Conservation (phyloP, 2,113 vertebrate species). For the Hiodon alosoides region DNA sequence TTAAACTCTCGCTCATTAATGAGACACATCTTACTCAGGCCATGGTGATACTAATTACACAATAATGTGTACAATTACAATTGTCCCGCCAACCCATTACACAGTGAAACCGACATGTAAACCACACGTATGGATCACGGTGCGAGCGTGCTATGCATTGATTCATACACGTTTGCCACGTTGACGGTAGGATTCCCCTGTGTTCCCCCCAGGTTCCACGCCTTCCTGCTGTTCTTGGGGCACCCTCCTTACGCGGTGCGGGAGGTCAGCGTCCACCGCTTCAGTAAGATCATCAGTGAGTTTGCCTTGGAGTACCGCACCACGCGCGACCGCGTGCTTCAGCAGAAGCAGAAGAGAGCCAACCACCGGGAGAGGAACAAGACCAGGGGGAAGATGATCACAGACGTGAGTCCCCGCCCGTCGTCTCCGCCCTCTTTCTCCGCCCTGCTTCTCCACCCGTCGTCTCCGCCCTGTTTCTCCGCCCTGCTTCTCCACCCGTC, state of each 20-base stretch:
- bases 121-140: no score
- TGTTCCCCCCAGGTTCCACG: constrained; percentile 77
- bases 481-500: no score
- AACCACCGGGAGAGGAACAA: constrained; percentile 98
- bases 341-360: constrained; percentile 94
- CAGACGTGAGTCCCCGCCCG: constrained; percentile 77
- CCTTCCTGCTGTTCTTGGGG: constrained; percentile 92
- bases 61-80: no score
- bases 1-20: no score
- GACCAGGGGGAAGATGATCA: constrained; percentile 98
- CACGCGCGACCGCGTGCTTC: constrained; percentile 87
- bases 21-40: no score
- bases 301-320: constrained; percentile 96
- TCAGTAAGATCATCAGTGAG: constrained; percentile 92
- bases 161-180: no score
- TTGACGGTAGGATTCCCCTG: no score
- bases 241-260: constrained; percentile 81
- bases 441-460: no score
- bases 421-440: background rate
- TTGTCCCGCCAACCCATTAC: no score
- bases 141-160: no score
- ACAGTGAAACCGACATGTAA: no score
- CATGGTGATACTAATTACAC: no score
- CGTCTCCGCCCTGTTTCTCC: background rate
- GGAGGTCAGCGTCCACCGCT: constrained; percentile 91